Percentiles rank a stretch among this genome's conserved stretches.
phyloP scores from a whole-genome alignment of 2,113 vertebrate species.

The Pachyramphus minor region DNA sequence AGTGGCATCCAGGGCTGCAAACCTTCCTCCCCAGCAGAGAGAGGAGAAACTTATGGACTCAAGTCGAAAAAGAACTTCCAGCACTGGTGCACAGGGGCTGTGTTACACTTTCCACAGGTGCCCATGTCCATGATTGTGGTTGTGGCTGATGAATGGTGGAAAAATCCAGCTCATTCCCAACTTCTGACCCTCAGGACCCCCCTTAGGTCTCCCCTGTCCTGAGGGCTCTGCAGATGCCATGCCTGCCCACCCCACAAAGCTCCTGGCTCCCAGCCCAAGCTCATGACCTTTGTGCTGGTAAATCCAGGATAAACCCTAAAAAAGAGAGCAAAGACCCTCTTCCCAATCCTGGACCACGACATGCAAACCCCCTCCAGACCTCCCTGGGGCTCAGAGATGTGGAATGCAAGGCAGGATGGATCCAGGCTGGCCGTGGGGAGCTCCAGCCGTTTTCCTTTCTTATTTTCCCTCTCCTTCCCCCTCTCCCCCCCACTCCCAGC shows the following conservation, averaged over 20 bases:
- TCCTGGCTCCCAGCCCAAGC: neutral
- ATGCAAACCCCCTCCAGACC: fast-evolving
- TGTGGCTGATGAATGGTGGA: fast-evolving
- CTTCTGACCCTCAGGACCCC: neutral
- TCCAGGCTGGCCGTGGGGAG: neutral
- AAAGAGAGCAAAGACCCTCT: neutral
- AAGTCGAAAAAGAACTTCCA: neutral
- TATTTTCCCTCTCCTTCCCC: neutral
- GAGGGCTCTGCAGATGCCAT: neutral
- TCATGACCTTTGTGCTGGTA: fast-evolving
- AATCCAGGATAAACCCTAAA: neutral
- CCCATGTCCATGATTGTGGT: fast-evolving
- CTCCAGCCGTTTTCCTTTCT: neutral
- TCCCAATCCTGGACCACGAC: neutral
- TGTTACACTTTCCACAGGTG: neutral
- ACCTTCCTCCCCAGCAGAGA: neutral
- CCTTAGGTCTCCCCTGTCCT: neutral
- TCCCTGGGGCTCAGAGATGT: fast-evolving
- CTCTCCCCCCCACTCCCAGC: neutral
- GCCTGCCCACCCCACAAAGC: neutral
- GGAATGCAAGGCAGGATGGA: fast-evolving
- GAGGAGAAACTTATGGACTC: neutral
- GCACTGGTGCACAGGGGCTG: neutral
- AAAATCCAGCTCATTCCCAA: neutral
- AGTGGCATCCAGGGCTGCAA: neutral